These are phyloP conservation scores for Platynereis dumerilii DNA, from an alignment of 2,888 invertebrate species.

Conservation along the genomic window DNA sequence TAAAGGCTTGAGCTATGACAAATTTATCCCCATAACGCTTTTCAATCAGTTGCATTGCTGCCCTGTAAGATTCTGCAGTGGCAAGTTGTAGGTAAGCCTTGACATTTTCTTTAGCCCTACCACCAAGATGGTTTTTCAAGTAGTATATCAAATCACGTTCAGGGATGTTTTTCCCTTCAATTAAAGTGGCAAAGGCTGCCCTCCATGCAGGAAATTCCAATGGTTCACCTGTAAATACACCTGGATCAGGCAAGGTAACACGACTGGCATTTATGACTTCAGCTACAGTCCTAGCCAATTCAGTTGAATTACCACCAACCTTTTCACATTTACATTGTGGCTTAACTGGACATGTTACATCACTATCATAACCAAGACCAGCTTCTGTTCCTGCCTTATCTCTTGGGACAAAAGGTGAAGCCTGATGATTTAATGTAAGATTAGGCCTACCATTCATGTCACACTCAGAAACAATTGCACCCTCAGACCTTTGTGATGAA, in stretches of 20 bases:
- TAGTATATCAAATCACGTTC: not conserved
- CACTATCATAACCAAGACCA: no score
- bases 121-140: not conserved
- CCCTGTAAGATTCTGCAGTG: not conserved
- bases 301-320: no score
- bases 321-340: no score
- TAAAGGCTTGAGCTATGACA: not conserved
- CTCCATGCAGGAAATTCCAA: not conserved
- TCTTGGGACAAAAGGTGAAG: no score
- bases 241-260: not conserved
- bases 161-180: not conserved
- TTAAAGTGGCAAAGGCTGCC: not conserved
- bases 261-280: not conserved
- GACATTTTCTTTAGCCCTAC: not conserved
- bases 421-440: no score
- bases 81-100: not conserved
- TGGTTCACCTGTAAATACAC: not conserved
- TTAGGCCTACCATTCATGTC: no score
- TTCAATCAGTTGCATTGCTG: not conserved
- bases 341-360: no score
- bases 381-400: no score
- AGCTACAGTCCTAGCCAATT: no score
- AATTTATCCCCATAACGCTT: not conserved
- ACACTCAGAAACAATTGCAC: no score
- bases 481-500: no score